phyloP scores from a whole-genome alignment of 2,113 vertebrate genomes.

The Platanista minor region DNA sequence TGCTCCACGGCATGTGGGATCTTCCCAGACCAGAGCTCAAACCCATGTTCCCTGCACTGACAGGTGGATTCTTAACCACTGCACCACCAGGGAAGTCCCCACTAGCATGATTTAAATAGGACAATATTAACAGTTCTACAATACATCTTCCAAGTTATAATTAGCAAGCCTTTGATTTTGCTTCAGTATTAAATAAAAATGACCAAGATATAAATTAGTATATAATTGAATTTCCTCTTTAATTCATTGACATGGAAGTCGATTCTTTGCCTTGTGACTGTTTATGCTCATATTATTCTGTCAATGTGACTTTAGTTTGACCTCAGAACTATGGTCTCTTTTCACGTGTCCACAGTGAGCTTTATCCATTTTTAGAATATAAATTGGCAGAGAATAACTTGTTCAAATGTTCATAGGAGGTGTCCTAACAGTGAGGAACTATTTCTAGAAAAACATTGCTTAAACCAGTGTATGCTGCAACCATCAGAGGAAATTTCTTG shows the following conservation, averaged over 20 bases:
- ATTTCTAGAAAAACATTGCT: background rate
- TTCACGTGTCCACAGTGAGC: background rate
- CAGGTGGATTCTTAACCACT: too few species aligned
- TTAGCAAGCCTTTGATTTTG: background rate
- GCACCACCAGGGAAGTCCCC: too few species aligned
- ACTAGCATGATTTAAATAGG: background rate
- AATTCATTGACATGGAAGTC: background rate
- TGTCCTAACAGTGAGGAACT: background rate
- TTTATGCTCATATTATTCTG: background rate
- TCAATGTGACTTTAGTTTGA: background rate
- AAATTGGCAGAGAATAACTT: background rate
- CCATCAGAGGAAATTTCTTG: background rate
- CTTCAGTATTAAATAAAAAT: background rate
- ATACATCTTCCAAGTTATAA: background rate
- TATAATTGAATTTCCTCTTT: background rate
- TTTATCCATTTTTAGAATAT: background rate
- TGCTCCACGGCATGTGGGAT: too few species aligned
- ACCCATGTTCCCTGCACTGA: too few species aligned
- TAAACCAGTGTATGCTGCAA: background rate
- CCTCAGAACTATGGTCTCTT: background rate
- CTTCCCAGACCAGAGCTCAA: too few species aligned
- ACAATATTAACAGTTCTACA: background rate
- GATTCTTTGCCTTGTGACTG: background rate
- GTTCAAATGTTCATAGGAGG: background rate
- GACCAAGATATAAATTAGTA: background rate